Conservation (phyloP, 2,797 vertebrate genomes). For the Tympanoctomys barrerae region DNA sequence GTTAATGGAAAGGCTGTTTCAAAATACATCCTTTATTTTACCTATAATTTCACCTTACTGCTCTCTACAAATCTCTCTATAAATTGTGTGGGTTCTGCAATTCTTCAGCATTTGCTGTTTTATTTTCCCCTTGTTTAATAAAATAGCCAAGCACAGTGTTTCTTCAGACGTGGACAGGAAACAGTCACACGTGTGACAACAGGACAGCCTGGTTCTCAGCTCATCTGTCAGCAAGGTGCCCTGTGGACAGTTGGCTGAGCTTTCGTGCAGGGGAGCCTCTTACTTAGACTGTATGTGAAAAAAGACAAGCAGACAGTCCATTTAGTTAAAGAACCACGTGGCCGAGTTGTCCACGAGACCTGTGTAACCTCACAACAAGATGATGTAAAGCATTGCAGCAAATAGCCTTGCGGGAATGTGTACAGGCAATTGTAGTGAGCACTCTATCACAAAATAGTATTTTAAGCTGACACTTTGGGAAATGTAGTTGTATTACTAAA, state of each 20-base stretch:
- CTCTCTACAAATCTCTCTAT: slow-evolving; percentile 55
- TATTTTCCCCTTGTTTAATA: slow-evolving; percentile 13
- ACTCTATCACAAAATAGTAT: background rate
- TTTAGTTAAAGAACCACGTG: slow-evolving; percentile 3
- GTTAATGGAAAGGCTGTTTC: slow-evolving; percentile 54
- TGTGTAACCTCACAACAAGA: background rate
- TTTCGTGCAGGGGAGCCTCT: background rate
- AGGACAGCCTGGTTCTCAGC: background rate
- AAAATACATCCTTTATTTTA: slow-evolving; percentile 77
- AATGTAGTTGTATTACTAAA: background rate
- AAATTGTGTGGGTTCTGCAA: background rate
- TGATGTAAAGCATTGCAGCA: background rate
- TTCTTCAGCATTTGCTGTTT: slow-evolving; percentile 20
- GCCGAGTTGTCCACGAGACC: background rate
- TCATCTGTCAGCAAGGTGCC: background rate
- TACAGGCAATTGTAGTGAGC: background rate
- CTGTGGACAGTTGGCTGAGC: background rate
- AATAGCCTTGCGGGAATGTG: slow-evolving; percentile 13
- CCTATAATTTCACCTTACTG: slow-evolving; percentile 51
- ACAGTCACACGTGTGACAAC: background rate
- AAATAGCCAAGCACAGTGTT: background rate
- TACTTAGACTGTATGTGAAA: background rate
- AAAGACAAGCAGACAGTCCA: slow-evolving; percentile 34
- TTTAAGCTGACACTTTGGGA: background rate
- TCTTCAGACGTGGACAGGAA: slow-evolving; percentile 53